Evolutionary conservation across 2,113 vertebrate species (phyloP).

Genomic region (Burhinus bistriatus): DNA sequence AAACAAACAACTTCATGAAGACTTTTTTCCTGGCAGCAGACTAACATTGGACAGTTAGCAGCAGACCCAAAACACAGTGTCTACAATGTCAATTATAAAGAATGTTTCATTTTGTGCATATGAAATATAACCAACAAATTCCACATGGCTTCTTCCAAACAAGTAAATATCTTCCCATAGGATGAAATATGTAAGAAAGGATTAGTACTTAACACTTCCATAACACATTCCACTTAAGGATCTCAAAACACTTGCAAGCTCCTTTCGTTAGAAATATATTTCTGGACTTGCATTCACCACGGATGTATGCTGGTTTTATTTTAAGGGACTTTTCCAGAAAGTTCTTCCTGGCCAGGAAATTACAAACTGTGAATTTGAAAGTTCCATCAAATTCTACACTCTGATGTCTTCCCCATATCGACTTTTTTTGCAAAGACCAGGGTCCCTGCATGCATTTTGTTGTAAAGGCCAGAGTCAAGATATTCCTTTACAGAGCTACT

Average conservation of each 20-base stretch:
- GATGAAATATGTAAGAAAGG: background rate
- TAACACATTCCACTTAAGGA: background rate
- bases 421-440: background rate
- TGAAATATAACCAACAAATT: background rate
- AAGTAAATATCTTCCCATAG: background rate
- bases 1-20: background rate
- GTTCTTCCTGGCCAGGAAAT: background rate
- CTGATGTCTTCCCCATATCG: background rate
- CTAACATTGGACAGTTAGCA: background rate
- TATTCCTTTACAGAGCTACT: background rate
- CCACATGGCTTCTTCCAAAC: background rate
- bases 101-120: background rate
- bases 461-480: background rate
- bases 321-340: background rate
- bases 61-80: background rate
- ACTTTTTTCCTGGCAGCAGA: slow-evolving; percentile 27
- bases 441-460: background rate
- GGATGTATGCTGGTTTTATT: background rate
- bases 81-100: background rate
- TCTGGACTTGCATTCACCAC: background rate
- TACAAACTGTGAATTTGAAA: background rate
- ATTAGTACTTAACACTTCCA: background rate
- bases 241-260: background rate
- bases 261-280: background rate
- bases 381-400: background rate